Conservation (phyloP, 1,140 invertebrate species). For the Philopotamus ludificatus region DNA sequence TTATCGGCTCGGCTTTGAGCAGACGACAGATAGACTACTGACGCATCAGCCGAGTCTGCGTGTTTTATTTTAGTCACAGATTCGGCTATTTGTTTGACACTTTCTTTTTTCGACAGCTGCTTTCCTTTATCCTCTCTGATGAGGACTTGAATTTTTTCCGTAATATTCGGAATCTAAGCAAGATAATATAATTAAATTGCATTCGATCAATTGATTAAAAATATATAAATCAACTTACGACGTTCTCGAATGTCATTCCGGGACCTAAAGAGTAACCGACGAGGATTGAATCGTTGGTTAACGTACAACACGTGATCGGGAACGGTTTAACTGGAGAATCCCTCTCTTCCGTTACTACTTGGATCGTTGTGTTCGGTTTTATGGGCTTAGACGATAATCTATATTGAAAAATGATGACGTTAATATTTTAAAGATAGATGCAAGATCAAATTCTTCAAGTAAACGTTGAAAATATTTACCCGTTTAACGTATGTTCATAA, state of each 20-base stretch:
- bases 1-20: constrained; percentile 44
- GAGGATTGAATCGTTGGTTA: constrained; percentile 49
- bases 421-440: constrained; percentile 23
- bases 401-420: constrained; percentile 41
- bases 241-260: constrained; percentile 64
- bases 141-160: constrained; percentile 51
- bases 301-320: constrained; percentile 50
- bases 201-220: neutral
- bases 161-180: constrained; percentile 48
- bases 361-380: constrained; percentile 70
- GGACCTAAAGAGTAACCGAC: constrained; percentile 41
- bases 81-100: constrained; percentile 44
- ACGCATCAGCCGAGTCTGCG: constrained; percentile 30
- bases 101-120: constrained; percentile 41
- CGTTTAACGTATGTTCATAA: constrained; percentile 74
- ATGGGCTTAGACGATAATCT: constrained; percentile 66
- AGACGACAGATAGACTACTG: constrained; percentile 45
- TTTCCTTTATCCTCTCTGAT: constrained; percentile 42
- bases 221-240: constrained; percentile 50
- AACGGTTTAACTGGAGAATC: constrained; percentile 53
- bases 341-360: constrained; percentile 61
- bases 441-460: too few relatives aligned
- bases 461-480: constrained; percentile 51
- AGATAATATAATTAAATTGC: neutral
- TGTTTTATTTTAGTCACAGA: constrained; percentile 35